A percentile compares a stretch with the other conserved stretches of the same genome.
Evolutionary conservation across 2,113 vertebrate genomes (phyloP).

Genomic region (Xyrauchen texanus): DNA sequence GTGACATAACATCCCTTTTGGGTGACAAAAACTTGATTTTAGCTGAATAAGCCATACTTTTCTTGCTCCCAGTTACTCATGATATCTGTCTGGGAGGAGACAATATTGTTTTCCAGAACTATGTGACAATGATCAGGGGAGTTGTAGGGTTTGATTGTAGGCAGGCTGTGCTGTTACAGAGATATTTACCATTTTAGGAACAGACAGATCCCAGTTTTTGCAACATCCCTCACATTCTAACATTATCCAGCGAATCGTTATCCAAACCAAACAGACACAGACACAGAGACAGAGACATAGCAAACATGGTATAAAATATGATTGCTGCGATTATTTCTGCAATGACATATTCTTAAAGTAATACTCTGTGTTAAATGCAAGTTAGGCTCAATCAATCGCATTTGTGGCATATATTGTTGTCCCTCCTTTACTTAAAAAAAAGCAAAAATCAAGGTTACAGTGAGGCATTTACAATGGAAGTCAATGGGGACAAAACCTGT

Average conservation of each 20-base stretch:
- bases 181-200: conserved; percentile 34
- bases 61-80: not conserved
- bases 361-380: too few species aligned
- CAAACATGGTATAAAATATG: not conserved
- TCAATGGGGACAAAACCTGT: too few species aligned
- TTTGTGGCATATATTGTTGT: too few species aligned
- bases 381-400: too few species aligned
- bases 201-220: conserved; percentile 23
- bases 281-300: not conserved
- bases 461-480: too few species aligned
- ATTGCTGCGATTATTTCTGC: conserved; percentile 20
- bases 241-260: conserved; percentile 16
- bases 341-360: not conserved
- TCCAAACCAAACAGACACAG: conserved; percentile 9
- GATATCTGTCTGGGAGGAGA: conserved; percentile 39
- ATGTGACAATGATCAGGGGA: conserved; percentile 33
- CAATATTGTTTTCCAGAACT: conserved; percentile 14
- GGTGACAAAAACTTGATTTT: conserved; percentile 2
- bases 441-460: too few species aligned
- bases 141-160: conserved; percentile 20
- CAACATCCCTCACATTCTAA: conserved; percentile 23
- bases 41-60: not conserved
- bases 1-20: too few species aligned
- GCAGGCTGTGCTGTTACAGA: not conserved
- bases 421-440: too few species aligned